These are phyloP conservation scores for Masticophis lateralis DNA, from an alignment of 2,797 vertebrate genomes.

Conservation along the genomic window DNA sequence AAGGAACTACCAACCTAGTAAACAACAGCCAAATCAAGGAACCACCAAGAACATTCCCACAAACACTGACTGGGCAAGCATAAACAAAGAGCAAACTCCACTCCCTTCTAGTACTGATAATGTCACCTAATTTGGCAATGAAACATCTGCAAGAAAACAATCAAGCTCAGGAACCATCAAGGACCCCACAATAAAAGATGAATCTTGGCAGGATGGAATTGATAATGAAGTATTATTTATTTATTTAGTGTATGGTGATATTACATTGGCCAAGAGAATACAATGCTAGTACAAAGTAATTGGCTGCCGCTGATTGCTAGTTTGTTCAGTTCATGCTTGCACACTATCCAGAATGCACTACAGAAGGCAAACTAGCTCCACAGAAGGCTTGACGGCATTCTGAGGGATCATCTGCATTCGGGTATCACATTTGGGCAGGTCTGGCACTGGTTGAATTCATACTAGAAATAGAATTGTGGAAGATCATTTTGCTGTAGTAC, in stretches of 20 bases:
- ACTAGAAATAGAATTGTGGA: neutral
- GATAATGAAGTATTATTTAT: neutral
- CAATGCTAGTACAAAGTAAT: neutral
- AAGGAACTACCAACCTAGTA: neutral
- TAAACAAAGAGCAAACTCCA: neutral
- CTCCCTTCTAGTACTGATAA: neutral
- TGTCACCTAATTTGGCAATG: neutral
- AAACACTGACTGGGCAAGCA: neutral
- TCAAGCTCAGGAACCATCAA: neutral
- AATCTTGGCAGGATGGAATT: neutral
- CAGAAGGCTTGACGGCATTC: neutral
- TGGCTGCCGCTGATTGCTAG: neutral
- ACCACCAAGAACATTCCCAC: neutral
- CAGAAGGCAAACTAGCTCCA: neutral
- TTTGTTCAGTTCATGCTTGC: neutral
- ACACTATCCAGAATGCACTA: neutral
- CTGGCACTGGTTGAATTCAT: neutral
- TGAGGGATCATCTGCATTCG: neutral
- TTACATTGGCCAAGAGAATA: neutral
- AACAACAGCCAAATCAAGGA: neutral
- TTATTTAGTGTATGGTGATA: neutral
- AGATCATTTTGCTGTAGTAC: neutral
- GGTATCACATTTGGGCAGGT: too few relatives aligned
- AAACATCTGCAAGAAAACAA: neutral
- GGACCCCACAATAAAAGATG: neutral